Conservation (phyloP, 2,888 invertebrate genomes). For the Troides helena region DNA sequence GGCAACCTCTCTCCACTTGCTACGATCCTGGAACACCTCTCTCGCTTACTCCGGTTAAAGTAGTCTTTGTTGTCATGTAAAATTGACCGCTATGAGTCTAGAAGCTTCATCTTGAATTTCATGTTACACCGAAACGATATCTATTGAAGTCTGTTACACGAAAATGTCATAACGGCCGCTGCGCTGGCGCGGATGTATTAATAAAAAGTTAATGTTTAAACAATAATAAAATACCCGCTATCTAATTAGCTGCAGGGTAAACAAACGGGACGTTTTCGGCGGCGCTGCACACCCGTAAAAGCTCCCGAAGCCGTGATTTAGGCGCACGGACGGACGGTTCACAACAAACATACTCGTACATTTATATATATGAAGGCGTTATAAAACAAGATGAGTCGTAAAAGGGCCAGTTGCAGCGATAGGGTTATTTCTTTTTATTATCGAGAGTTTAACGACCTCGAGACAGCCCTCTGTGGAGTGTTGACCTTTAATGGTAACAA, state of each 20-base stretch:
- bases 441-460: slow-evolving; percentile 60
- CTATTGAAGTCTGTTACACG: not conserved
- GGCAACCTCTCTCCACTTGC: too few species aligned
- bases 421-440: slow-evolving; percentile 57
- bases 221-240: slow-evolving; percentile 29
- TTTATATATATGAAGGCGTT: slow-evolving; percentile 43
- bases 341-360: slow-evolving; percentile 37
- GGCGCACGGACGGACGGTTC: slow-evolving; percentile 38
- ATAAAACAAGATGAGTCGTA: slow-evolving; percentile 63
- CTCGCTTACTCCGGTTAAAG: too few species aligned
- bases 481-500: slow-evolving; percentile 63
- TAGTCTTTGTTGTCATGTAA: too few species aligned
- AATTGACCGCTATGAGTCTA: too few species aligned
- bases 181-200: slow-evolving; percentile 21
- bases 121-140: too few species aligned
- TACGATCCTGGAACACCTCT: too few species aligned
- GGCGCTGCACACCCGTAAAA: slow-evolving; percentile 27
- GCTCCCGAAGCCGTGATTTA: slow-evolving; percentile 34
- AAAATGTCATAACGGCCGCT: not conserved
- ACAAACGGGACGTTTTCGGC: slow-evolving; percentile 32
- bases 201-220: slow-evolving; percentile 23
- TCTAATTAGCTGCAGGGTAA: slow-evolving; percentile 33
- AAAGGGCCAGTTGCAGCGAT: slow-evolving; percentile 50
- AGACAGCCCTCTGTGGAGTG: slow-evolving; percentile 50
- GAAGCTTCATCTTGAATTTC: too few species aligned